Base-by-base conservation (phyloP, 2,888 invertebrate genomes). In the Cheilosia pagana region DNA sequence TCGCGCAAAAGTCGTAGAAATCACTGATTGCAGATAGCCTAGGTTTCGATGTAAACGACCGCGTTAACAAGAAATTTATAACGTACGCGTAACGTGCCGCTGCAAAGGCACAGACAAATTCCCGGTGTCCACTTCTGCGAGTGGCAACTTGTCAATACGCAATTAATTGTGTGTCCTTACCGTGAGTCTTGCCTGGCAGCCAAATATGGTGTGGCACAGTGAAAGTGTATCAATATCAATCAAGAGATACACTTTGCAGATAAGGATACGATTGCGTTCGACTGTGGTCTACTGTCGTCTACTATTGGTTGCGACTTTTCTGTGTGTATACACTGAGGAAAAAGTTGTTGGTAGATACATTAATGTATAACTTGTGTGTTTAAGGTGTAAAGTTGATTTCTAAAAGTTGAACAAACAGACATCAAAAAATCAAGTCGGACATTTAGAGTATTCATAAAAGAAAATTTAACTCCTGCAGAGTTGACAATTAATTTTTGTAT, bases 211-310 rank as follows among this genome's bases (percentile, higher is more conserved):
- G 57, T 60, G 68, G 52, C 59, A 8, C 67, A 68, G 83, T 83
- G 83, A 83, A 83, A 83, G 83, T 83, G 83, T 83, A 83, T 83
- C 82, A 68, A 70, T 79, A 74, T 83, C 79, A 83, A 74, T 83
- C 83, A 79, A 70, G 70, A 78, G 83, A 83, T 83, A 78, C 82
- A 83, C 59, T 83, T 75, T 43, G 35, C 52, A 65, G 79, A 79
- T 79, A 55, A 83, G 63, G 55, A 60, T 45, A 48, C 48, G 60
- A 71, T 65, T 75, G 68, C 63, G 50, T 48, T 67, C 8, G 25
- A 41, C 16, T 74, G 39, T 28, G 60, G 19, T 6, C 21, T 52
- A 5, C 19, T 53, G 39, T 41, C 25, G 59, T n/a, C n/a, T n/a
- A n/a, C n/a, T 25, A n/a, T 2, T 14, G 41, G 14, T 31, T 45